Conservation (phyloP, 2,113 vertebrate genomes). For the Hippocampus mohnikei region DNA sequence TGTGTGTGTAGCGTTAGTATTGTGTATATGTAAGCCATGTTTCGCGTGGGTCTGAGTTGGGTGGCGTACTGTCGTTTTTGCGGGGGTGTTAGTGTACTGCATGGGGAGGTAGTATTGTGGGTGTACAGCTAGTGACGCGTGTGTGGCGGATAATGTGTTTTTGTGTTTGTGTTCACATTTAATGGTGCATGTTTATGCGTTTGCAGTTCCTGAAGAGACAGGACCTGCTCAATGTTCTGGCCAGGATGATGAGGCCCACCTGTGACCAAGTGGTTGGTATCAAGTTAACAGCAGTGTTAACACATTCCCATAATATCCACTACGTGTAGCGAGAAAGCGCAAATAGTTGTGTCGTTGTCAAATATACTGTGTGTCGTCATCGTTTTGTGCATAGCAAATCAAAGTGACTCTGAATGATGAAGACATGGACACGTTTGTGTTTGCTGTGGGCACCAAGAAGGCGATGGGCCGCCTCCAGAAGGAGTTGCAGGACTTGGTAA, state of each 20-base stretch:
- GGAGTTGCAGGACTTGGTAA: slow-evolving; percentile 96
- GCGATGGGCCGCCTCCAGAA: slow-evolving; percentile 91
- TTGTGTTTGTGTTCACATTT: neutral
- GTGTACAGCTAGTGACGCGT: neutral
- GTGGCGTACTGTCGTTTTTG: no score
- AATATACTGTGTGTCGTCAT: neutral
- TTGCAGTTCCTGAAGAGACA: slow-evolving; percentile 94
- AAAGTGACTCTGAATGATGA: slow-evolving; percentile 98
- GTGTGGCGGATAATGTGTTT: neutral
- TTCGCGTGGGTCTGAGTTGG: neutral
- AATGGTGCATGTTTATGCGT: slow-evolving; percentile 1
- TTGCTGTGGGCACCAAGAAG: slow-evolving; percentile 92
- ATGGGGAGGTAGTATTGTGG: neutral
- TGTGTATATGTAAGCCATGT: no score
- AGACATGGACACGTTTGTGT: slow-evolving; percentile 98
- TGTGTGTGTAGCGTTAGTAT: no score
- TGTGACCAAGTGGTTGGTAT: slow-evolving; percentile 93
- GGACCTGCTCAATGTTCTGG: slow-evolving; percentile 92
- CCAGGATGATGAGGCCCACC: slow-evolving; percentile 95
- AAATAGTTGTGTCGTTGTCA: neutral
- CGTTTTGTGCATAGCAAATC: slow-evolving; percentile 81
- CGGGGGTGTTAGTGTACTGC: no score
- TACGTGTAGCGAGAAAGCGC: neutral
- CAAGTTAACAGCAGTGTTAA: neutral
- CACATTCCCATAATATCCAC: no score